A percentile compares a stretch with the other conserved stretches of the same genome.
Evolutionary conservation across 2,113 vertebrate species (phyloP).

Genomic region (Ophiodon elongatus): DNA sequence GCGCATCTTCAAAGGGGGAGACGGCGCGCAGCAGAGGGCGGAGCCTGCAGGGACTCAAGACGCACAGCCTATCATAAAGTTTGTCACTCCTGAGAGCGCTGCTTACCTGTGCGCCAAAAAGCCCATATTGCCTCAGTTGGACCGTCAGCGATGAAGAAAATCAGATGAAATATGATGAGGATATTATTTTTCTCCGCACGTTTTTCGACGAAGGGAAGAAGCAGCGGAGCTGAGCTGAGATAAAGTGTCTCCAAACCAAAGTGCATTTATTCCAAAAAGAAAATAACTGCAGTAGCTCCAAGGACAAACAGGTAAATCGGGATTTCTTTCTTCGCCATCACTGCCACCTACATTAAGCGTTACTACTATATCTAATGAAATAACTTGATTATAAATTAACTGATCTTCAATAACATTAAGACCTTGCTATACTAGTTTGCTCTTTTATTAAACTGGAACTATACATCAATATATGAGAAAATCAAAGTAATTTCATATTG

Average conservation of each 20-base stretch:
- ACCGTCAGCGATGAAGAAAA: slow-evolving; percentile 46
- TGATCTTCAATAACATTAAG: neutral
- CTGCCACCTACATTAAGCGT: neutral
- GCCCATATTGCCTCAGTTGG: slow-evolving; percentile 29
- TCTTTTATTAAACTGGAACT: neutral
- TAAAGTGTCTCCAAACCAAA: neutral
- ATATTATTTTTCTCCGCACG: slow-evolving; percentile 55
- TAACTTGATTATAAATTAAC: neutral
- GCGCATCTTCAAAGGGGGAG: slow-evolving; percentile 39
- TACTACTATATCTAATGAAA: neutral
- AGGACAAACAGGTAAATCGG: slow-evolving; percentile 64
- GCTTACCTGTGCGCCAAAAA: slow-evolving; percentile 60
- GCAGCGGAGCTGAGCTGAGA: slow-evolving; percentile 26
- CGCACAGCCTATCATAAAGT: slow-evolving; percentile 51
- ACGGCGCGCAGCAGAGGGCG: slow-evolving; percentile 42
- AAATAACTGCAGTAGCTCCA: slow-evolving; percentile 7
- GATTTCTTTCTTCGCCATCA: neutral
- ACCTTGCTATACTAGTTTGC: neutral
- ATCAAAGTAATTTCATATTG: neutral
- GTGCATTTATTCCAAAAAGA: slow-evolving; percentile 11
- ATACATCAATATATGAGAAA: neutral
- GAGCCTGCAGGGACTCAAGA: slow-evolving; percentile 61
- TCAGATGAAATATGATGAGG: slow-evolving; percentile 57
- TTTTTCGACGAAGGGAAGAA: slow-evolving; percentile 33
- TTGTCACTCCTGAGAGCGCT: slow-evolving; percentile 36